phyloP scores from a whole-genome alignment of 2,113 vertebrate species.

The chimpanzee (Pan troglodytes) region NHGRI_mPanTro3-v2.1_pri NC_072411.2:14879501-14880000 shows the following conservation, averaged over 20 bases:
- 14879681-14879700: neutral
- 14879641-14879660: neutral
- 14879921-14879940: neutral
- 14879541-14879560: neutral
- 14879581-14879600: neutral
- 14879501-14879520: neutral
- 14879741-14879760: neutral
- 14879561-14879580: neutral
- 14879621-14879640: neutral
- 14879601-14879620: neutral
- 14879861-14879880: conserved; percentile 7
- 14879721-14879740: neutral
- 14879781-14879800: conserved; percentile 42
- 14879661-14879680: neutral
- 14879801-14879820: conserved; percentile 29
- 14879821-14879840: neutral
- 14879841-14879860: conserved; percentile 56
- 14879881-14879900: conserved; percentile 63
- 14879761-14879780: neutral
- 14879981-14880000: neutral
- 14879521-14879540: neutral
- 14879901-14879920: conserved; percentile 61
- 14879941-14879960: neutral
- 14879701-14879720: neutral
- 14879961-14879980: neutral